Evolutionary conservation across 2,888 invertebrate genomes (phyloP).

Genomic region (Phlogophora meticulosa): DNA sequence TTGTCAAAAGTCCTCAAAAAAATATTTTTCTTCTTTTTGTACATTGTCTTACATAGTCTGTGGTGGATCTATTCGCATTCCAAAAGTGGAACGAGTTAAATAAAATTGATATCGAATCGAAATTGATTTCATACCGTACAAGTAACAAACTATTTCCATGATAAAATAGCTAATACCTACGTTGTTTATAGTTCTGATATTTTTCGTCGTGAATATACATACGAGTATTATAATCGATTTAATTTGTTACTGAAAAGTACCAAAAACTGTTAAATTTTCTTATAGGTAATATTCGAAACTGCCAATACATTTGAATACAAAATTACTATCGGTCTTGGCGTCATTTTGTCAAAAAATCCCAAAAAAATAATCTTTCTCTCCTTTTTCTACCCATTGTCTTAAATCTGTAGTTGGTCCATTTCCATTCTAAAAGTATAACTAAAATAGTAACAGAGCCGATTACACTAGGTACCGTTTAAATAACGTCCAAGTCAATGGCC

Average conservation of each 20-base stretch:
- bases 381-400: neutral
- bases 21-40: too few relatives aligned
- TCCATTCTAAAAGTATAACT: slow-evolving; percentile 23
- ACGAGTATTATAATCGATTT: too few relatives aligned
- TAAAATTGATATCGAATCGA: neutral
- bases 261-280: neutral
- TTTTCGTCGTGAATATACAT: neutral
- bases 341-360: neutral
- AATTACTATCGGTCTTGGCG: too few relatives aligned
- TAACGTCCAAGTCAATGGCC: slow-evolving; percentile 54
- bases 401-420: neutral
- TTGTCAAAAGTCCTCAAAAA: too few relatives aligned
- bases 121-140: slow-evolving; percentile 2
- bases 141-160: neutral
- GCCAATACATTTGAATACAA: neutral
- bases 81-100: too few relatives aligned
- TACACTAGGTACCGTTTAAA: slow-evolving; percentile 56
- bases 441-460: slow-evolving; percentile 59
- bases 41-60: too few relatives aligned
- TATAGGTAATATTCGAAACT: neutral
- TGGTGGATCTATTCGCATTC: too few relatives aligned
- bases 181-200: neutral
- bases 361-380: neutral
- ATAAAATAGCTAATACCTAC: too few relatives aligned
- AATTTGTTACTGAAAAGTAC: neutral